A percentile compares a stretch with the other conserved stretches of the same genome.
Evolutionary conservation across 92 coral and sea anemone genomes (phyloP).

Genomic region (Heliopora coerulea): DNA sequence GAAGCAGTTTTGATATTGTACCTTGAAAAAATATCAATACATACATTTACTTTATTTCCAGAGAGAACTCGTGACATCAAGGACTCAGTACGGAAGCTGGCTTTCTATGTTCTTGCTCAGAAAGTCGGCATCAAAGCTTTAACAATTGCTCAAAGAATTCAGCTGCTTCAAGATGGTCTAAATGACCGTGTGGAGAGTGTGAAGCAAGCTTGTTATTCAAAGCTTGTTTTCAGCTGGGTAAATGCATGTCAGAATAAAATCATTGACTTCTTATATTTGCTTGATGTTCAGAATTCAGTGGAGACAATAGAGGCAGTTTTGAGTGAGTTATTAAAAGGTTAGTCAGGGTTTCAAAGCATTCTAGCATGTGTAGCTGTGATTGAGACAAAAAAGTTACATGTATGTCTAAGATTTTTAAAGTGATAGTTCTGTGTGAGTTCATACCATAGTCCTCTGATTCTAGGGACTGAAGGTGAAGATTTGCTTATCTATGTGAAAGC

Average conservation of each 20-base stretch:
- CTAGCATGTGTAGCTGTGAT: background rate
- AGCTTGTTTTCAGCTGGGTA: constrained; percentile 69
- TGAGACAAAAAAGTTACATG: too few relatives aligned
- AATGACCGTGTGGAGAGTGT: constrained; percentile 77
- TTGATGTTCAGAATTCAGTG: constrained; percentile 79
- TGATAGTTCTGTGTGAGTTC: too few relatives aligned
- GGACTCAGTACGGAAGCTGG: constrained; percentile 77
- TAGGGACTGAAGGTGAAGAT: constrained; percentile 40
- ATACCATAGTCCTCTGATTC: too few relatives aligned
- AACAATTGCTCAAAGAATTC: constrained; percentile 85
- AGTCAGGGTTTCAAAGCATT: background rate
- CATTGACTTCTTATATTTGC: constrained; percentile 61
- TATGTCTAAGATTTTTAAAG: too few relatives aligned
- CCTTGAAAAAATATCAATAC: too few relatives aligned
- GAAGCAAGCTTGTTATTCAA: constrained; percentile 61
- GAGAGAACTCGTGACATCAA: constrained; percentile 87
- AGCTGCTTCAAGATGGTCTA: constrained; percentile 80
- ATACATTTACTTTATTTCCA: constrained; percentile 25
- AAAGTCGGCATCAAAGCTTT: constrained; percentile 78
- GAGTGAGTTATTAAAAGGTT: constrained; percentile 72
- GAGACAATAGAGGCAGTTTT: constrained; percentile 70
- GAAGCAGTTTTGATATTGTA: too few relatives aligned
- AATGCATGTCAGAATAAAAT: constrained; percentile 66
- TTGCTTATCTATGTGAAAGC: constrained; percentile 51
- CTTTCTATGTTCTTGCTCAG: constrained; percentile 69